A percentile compares a stretch with the other conserved stretches of the same genome.
phyloP scores from a whole-genome alignment of 1,140 invertebrate genomes.

The Meloidogyne exigua region DNA sequence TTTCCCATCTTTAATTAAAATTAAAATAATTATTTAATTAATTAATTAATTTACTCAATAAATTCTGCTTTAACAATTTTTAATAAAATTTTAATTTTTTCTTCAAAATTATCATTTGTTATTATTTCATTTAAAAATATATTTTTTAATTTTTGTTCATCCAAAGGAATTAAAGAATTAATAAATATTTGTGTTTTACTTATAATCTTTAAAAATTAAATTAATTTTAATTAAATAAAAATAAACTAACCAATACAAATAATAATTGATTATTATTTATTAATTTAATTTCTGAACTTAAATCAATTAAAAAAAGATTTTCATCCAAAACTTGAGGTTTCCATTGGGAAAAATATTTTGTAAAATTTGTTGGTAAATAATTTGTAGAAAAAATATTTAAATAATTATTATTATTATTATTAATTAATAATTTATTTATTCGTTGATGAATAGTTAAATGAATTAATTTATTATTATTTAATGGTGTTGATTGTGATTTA shows the following conservation, averaged over 20 bases:
- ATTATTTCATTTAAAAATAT: neutral
- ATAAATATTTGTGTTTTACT: neutral
- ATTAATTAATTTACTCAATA: conserved; percentile 2
- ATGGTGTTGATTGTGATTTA: too few species aligned
- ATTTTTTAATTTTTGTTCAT: neutral
- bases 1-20: conserved; percentile 5
- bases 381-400: neutral
- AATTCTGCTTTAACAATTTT: conserved; percentile 13
- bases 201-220: neutral
- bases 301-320: neutral
- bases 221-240: neutral
- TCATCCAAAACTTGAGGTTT: neutral
- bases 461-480: neutral
- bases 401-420: neutral
- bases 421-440: neutral
- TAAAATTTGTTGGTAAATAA: neutral
- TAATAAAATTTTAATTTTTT: conserved; percentile 8
- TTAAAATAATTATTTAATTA: neutral
- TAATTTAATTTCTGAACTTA: neutral
- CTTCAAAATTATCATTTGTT: neutral
- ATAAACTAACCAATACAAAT: neutral
- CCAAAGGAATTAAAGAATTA: neutral
- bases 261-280: neutral
- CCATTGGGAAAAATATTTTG: neutral
- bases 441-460: neutral